Evolutionary conservation across 2,888 invertebrate species (phyloP), one percentile per base, ranked within the genome.

Genomic region (Aelia acuminata): DNA sequence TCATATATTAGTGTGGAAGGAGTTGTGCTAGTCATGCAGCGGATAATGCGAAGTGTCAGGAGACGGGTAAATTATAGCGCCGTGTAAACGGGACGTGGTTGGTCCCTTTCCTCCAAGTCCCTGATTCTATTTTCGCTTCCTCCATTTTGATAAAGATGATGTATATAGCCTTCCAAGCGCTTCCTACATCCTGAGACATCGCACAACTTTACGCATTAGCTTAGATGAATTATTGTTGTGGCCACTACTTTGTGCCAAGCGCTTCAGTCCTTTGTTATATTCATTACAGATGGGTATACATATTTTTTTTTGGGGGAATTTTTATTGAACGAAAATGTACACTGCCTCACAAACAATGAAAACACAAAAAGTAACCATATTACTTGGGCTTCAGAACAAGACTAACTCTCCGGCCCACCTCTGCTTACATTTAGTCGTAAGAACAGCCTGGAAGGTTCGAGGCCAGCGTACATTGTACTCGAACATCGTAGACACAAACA

Each of bases 81-180:
- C 18, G 57, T 57, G 57, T 53, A 53, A 53, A 7, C 22, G 53
- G 53, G 53, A n/a, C n/a, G n/a, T n/a, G n/a, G n/a, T n/a, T n/a
- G n/a, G n/a, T 4, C 53, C 53, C 22, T 53, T 18, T 7, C 26
- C 13, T 31, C 57, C 5, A 57, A 57, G 57, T 57, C 57, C 57
- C 15, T 26, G 10, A 57, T 57, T 57, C 57, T 57, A 57, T 57
- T 57, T 31, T 57, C 57, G 26, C 57, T 57, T 57, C 26, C 57
- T 57, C 26, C 15, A 26, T 57, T 57, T 57, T 57, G 26, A 57
- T 57, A 57, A 57, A 57, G 57, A 57, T 57, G 57, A 57, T 57
- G 13, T 57, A 26, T 31, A 15, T 10, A n/a, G 3, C 57, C 57
- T 57, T 57, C 26, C 26, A n/a, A 3, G 26, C 13, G 57, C 57